Evolutionary conservation across 2,888 invertebrate genomes (phyloP), one percentile per base, ranked within the genome.

Genomic region (Brachynemurus nebulosus): DNA sequence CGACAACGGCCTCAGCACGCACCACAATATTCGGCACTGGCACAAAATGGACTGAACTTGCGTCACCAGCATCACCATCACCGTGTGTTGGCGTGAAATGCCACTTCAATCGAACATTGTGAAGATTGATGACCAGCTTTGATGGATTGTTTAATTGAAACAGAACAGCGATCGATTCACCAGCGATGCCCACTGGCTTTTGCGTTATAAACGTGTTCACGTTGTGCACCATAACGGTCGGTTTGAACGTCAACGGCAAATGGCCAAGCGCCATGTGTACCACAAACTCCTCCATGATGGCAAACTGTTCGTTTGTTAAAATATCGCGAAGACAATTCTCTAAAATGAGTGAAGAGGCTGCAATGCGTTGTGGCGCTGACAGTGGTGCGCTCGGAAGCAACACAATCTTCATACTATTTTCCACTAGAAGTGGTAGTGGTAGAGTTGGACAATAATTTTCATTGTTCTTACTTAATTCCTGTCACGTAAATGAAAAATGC

Each of bases 81-180:
- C 61, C 61, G 45, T 65, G 63, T 16, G 65, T 65, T 33, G 61
- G 55, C 12, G 62, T 64, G 54, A 83, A 84, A 43, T 68, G 71
- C 86, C 88, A 89, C 21, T 86, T 62, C 36, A 89, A 64, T 55
- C 75, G 74, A 8, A 88, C 67, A 53, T 86, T 76, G 49, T 74
- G 74, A 45, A 89, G 61, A 34, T 77, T 69, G 49, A 89, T 60
- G 1, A 78, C 66, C 50, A 89, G 78, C 57, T 82, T 78, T 41
- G 89, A 63, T 1, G 83, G 82, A 64, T 90, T 90, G 51, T 72
- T 70, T 49, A 93, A 67, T 42, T 77, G 74, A 19, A 92, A 69
- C 33, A 80, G 78, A 43, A 92, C 70, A 61, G 81, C 80, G 43
- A 92, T 78, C 1, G 85, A 83, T 61, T 93, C 92, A 60, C 81